A percentile compares a stretch with the other conserved stretches of the same genome.
phyloP scores from a whole-genome alignment of 2,113 vertebrate genomes.

The Acanthisitta chloris region DNA sequence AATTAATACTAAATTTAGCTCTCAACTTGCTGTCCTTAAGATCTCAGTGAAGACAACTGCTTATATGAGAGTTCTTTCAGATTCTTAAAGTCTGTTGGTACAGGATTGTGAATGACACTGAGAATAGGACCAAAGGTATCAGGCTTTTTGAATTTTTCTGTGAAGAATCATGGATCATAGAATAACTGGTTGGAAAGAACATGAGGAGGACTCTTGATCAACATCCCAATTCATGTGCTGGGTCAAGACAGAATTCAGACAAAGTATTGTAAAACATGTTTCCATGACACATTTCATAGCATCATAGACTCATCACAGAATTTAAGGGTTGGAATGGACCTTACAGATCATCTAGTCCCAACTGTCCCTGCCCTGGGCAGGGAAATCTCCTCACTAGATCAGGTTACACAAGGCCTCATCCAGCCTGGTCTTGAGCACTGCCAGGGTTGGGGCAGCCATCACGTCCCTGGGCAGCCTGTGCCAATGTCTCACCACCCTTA shows the following conservation, averaged over 20 bases:
- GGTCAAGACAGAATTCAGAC: not conserved
- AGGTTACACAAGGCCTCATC: no score
- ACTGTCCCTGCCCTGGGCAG: no score
- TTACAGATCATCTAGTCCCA: no score
- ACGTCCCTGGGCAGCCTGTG: no score
- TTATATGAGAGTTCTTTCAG: not conserved
- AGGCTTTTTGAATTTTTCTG: not conserved
- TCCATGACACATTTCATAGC: not conserved
- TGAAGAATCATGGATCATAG: not conserved
- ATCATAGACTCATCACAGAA: no score
- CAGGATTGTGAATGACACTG: not conserved
- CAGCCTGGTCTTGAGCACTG: no score
- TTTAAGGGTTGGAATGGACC: no score
- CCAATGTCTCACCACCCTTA: no score
- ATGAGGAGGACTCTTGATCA: not conserved
- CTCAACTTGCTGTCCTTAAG: not conserved
- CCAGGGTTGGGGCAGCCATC: no score
- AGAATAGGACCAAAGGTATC: not conserved
- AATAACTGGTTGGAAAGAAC: not conserved
- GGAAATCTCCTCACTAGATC: no score
- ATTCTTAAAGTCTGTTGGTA: not conserved
- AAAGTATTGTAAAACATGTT: not conserved
- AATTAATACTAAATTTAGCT: not conserved
- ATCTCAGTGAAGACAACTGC: not conserved
- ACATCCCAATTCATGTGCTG: not conserved